Evolutionary conservation across 2,888 invertebrate genomes (phyloP), one percentile per base, ranked within the genome.

Genomic region (Aricia artaxerxes): DNA sequence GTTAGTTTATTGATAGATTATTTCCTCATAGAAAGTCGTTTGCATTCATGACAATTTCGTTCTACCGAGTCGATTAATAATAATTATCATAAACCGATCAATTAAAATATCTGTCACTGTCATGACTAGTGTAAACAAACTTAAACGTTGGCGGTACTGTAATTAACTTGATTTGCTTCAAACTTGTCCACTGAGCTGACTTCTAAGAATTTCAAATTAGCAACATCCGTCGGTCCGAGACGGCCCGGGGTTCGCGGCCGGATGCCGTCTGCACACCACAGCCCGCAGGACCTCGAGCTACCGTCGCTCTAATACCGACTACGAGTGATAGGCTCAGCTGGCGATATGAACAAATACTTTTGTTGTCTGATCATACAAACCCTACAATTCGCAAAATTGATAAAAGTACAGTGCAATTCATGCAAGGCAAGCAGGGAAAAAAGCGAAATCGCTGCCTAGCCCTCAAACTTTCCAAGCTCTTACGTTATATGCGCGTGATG

Each of bases 151-250:
- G n/a, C 1, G 2, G 6, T 2, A 1, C 3, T 9, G 24, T 9
- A 31, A 64, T 64, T 11, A 64, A 24, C 31, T 64, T 31, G 31
- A 64, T 24, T 31, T 24, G 2, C 11, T 31, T 6, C 64, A 64
- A 64, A 31, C 31, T 31, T 9, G 11, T 9, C 11, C 31, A 2
- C 31, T 64, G 31, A 31, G 24, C 11, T 31, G 64, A 64, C 64
- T 64, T 24, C 31, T 31, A 31, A 64, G 64, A 64, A 64, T 64
- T 64, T 64, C 9, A 64, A 64, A 64, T 64, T 64, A 64, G 31
- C 31, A 24, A 64, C 64, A 31, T 64, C 64, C 64, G 64, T 11
- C 24, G 31, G 11, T 31, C 0, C 4, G 64, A 57, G 49, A 24
- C 24, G 61, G 24, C 64, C 24, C 24, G 24, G 24, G 31, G 31